Percentiles rank a stretch among this genome's conserved stretches.
Conservation (phyloP, 2,113 vertebrate genomes). For the Chloroceryle aenea region DNA sequence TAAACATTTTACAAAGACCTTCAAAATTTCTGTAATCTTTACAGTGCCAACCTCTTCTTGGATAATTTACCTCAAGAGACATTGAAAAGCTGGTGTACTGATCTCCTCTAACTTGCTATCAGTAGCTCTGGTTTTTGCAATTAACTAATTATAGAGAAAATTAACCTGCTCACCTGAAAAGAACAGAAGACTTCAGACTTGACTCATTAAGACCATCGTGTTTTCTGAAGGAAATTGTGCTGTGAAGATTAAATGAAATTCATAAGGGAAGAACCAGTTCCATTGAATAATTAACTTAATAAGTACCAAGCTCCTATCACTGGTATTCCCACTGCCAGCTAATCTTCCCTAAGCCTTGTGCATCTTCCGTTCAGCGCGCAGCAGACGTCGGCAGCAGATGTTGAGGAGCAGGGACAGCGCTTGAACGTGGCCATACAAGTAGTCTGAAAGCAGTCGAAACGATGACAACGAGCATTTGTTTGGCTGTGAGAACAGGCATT, state of each 20-base stretch:
- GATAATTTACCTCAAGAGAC: not conserved
- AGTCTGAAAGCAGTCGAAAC: not conserved
- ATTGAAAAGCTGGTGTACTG: not conserved
- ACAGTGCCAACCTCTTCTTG: not conserved
- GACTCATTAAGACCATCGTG: constrained; percentile 37
- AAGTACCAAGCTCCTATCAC: not conserved
- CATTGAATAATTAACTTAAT: constrained; percentile 32
- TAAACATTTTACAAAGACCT: not conserved
- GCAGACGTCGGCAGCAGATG: not conserved
- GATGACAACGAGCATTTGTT: fast-evolving
- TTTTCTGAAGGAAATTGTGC: constrained; percentile 35
- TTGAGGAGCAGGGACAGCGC: not conserved
- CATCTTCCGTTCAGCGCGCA: not conserved
- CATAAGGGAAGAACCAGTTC: constrained; percentile 7
- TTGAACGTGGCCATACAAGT: not conserved
- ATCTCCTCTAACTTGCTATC: not conserved
- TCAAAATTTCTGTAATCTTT: not conserved
- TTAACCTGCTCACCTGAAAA: constrained; percentile 51
- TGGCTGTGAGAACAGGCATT: not conserved
- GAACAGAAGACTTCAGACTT: constrained; percentile 28
- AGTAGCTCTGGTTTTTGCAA: constrained; percentile 13
- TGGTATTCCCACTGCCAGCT: not conserved
- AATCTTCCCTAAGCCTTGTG: not conserved
- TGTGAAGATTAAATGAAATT: not conserved
- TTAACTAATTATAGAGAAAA: constrained; percentile 60